Evolutionary conservation across 2,888 invertebrate species (phyloP), one percentile per base, ranked within the genome.

Genomic region (Chorisops tibialis): DNA sequence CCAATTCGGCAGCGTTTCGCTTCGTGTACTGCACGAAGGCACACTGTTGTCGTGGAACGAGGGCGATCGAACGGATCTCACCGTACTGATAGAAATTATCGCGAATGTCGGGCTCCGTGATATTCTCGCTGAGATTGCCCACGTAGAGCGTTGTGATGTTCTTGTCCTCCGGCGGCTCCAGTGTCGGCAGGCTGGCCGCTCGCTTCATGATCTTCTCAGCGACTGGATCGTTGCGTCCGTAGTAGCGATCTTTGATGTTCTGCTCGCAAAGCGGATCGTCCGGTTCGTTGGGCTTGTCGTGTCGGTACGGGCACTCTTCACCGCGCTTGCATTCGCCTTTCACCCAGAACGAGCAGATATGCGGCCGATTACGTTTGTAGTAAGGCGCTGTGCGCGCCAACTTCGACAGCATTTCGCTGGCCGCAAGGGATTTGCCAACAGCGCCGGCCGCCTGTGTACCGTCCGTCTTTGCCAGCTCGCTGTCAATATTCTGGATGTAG

Each of bases 71-170:
- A 69, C 99, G 86, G 64, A 99, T 96, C 79, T 99, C 99, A 14
- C 99, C 99, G 79, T 91, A 98, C 75, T 99, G 98, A 79, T 99
- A 99, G 79, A 99, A 99, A 73, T 97, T 92, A 73, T 97, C 96
- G 67, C 93, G 87, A 47, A 98, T 82, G 70, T 96, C 95, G 65
- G 92, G 91, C 71, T 98, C 97, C 0, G 88, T 87, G 35, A 96
- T 84, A 65, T 86, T 84, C 61, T 93, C 94, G 1, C 95, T 93
- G 18, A 97, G 79, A 74, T 96, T 97, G 14, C 98, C 98, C n/a
- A 99, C 88, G 74, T 98, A 99, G 5, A 99, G 79, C 0, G 99
- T 99, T 0, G 98, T 97, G 45, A 99, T 96, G 3, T 90, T 88
- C 70, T 89, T 89, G 74, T 99, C 99, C 73, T 98, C 97, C 0